These are phyloP conservation scores for Sebastes kiyomatsui DNA, from an alignment of 2,797 vertebrate genomes.

Conservation along the genomic window DNA sequence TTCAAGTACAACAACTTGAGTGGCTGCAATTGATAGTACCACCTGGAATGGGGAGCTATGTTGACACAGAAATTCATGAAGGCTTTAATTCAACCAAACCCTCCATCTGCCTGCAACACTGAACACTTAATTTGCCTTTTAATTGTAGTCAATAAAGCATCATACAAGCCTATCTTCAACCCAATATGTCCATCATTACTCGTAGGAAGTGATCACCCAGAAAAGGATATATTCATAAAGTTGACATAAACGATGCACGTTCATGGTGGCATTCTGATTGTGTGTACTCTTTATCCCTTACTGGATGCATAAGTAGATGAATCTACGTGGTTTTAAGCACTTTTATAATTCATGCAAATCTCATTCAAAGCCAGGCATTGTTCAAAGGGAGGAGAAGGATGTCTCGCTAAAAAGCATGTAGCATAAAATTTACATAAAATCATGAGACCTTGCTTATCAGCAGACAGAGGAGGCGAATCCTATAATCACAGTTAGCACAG, in stretches of 20 bases:
- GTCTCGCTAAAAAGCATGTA: conserved; percentile 7
- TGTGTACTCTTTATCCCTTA: not conserved
- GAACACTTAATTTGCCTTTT: conserved; percentile 35
- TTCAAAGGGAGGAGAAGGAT: not conserved
- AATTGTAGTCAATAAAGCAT: conserved; percentile 39
- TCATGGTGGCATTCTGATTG: not conserved
- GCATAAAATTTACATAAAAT: conserved; percentile 39
- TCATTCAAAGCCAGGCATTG: conserved; percentile 29
- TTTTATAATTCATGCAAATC: conserved; percentile 45
- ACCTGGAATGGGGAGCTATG: conserved; percentile 9
- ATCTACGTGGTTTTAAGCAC: conserved; percentile 15
- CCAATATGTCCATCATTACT: conserved; percentile 2
- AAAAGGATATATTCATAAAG: not conserved
- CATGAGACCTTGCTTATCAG: not conserved
- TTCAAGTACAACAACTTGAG: conserved; percentile 10
- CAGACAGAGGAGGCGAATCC: not conserved
- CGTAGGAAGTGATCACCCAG: not conserved
- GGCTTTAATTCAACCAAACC: conserved; percentile 33
- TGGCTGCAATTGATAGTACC: conserved; percentile 30
- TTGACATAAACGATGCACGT: not conserved
- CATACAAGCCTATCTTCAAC: not conserved
- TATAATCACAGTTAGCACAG: not conserved
- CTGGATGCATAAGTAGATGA: not conserved
- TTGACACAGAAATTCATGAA: conserved; percentile 38
- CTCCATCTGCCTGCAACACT: conserved; percentile 15